phyloP scores from a whole-genome alignment of 2,797 vertebrate species.

The Cygnus olor region DNA sequence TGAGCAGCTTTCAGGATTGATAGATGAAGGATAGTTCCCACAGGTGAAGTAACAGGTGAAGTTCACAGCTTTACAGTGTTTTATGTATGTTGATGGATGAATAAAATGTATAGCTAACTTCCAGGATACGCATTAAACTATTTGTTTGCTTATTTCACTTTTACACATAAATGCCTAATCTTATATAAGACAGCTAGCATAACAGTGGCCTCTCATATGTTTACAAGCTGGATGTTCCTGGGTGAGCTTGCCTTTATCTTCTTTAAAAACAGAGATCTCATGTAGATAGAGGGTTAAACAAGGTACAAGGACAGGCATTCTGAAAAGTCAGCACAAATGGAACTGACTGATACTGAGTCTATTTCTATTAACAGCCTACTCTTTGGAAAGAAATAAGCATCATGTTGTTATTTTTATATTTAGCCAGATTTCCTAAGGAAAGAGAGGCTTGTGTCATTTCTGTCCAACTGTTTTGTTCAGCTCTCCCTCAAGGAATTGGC shows the following conservation, averaged over 20 bases:
- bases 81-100: not conserved
- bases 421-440: not conserved
- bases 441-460: not conserved
- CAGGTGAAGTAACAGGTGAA: not conserved
- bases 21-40: conserved; percentile 11
- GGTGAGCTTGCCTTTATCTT: not conserved
- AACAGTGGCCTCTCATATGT: not conserved
- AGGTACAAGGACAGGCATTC: not conserved
- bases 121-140: not conserved
- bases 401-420: not conserved
- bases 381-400: not conserved
- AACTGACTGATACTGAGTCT: not conserved
- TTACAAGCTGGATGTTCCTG: not conserved
- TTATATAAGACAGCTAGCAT: not conserved
- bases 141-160: not conserved
- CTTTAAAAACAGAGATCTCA: not conserved
- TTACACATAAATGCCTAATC: not conserved
- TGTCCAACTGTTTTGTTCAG: not conserved
- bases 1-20: not conserved
- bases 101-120: not conserved
- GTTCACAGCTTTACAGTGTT: not conserved
- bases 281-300: not conserved
- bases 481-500: not conserved
- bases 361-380: not conserved
- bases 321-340: not conserved